A percentile compares a stretch with the other conserved stretches of the same genome.
Conservation (phyloP, 2,113 vertebrate species). For the Hypanus sabinus region DNA sequence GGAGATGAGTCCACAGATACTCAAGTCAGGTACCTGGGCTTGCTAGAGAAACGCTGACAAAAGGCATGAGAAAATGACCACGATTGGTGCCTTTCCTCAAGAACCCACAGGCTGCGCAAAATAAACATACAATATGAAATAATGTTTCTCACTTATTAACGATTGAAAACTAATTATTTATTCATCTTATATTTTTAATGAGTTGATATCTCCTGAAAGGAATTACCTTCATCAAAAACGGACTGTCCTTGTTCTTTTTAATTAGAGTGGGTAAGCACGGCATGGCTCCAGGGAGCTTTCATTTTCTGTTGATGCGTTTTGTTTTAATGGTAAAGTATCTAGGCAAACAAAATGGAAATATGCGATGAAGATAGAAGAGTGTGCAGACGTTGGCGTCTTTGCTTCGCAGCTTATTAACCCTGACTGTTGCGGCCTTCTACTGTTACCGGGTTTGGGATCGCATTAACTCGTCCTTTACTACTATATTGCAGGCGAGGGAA, state of each 20-base stretch:
- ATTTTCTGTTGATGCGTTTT: neutral
- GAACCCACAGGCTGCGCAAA: neutral
- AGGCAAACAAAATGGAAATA: neutral
- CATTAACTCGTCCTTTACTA: neutral
- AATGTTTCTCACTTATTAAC: neutral
- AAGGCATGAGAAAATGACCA: too few species aligned
- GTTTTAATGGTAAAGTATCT: neutral
- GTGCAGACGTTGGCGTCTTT: neutral
- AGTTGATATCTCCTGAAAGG: too few species aligned
- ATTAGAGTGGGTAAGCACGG: neutral
- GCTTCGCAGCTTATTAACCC: neutral
- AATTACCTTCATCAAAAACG: too few species aligned
- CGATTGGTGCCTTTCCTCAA: neutral
- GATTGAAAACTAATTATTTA: neutral
- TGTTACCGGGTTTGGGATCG: neutral
- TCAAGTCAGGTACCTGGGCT: neutral
- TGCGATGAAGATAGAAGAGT: neutral
- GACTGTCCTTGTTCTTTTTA: neutral
- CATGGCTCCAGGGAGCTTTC: neutral
- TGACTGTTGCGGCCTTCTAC: neutral
- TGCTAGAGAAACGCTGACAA: neutral
- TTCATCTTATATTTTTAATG: neutral
- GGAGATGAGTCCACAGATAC: slow-evolving; percentile 40
- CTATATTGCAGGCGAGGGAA: neutral
- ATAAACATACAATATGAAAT: neutral